Percentiles rank a stretch among this genome's conserved stretches.
These are phyloP conservation scores for Protula sp. DNA, from an alignment of 2,888 invertebrate species.

Conservation along the genomic window DNA sequence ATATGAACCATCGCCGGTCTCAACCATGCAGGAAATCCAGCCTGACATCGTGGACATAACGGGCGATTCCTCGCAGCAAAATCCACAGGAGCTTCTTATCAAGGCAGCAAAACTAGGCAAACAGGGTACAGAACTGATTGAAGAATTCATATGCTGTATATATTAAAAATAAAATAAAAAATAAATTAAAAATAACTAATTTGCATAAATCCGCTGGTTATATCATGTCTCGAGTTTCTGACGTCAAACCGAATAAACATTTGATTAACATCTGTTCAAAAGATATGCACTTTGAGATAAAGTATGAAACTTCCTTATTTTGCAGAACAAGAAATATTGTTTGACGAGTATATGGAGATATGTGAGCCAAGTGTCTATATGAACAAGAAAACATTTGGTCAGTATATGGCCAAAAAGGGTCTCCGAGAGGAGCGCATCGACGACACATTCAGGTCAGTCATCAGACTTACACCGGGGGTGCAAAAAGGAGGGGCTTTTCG, in stretches of 20 bases:
- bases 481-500: too few relatives aligned
- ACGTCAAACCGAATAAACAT: too few relatives aligned
- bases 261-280: too few relatives aligned
- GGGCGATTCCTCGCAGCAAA: slow-evolving; percentile 31
- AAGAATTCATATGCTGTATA: too few relatives aligned
- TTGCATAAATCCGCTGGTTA: too few relatives aligned
- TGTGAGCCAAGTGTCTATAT: slow-evolving; percentile 58
- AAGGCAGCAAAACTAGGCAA: slow-evolving; percentile 48
- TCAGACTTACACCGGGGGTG: too few relatives aligned
- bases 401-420: slow-evolving; percentile 60
- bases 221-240: too few relatives aligned
- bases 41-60: slow-evolving; percentile 15
- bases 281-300: not conserved
- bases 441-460: slow-evolving; percentile 42
- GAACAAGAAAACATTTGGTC: slow-evolving; percentile 59
- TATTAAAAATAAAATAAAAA: too few relatives aligned
- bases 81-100: slow-evolving; percentile 43
- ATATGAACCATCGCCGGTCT: not conserved
- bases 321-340: slow-evolving; percentile 53
- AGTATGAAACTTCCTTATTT: not conserved
- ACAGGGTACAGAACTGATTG: slow-evolving; percentile 38
- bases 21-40: slow-evolving; percentile 13
- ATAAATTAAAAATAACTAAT: too few relatives aligned
- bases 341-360: slow-evolving; percentile 58
- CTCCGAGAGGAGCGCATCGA: slow-evolving; percentile 29